A percentile compares a stretch with the other conserved stretches of the same genome.
These are phyloP conservation scores for Seriola dumerili DNA, from an alignment of 2,113 vertebrate species.

Conservation along the genomic window DNA sequence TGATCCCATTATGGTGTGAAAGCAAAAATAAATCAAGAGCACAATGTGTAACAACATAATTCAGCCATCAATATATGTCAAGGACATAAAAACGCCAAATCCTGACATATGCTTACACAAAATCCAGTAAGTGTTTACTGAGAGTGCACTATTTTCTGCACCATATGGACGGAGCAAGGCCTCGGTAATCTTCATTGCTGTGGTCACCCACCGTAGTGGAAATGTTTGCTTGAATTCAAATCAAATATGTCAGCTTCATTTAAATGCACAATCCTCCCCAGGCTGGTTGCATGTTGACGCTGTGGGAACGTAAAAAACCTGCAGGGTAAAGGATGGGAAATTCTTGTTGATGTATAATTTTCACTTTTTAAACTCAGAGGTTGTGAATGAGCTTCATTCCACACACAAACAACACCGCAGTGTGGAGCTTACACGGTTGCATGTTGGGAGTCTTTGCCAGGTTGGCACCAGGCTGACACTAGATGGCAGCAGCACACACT, in stretches of 20 bases:
- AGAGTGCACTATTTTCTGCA: slow-evolving; percentile 6
- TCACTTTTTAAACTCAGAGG: slow-evolving; percentile 4
- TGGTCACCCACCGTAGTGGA: slow-evolving; percentile 51
- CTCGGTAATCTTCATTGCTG: slow-evolving; percentile 52
- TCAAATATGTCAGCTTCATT: slow-evolving; percentile 49
- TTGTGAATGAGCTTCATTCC: background rate
- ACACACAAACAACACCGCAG: background rate
- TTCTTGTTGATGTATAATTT: slow-evolving; percentile 6
- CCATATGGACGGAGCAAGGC: slow-evolving; percentile 42
- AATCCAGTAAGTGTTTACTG: slow-evolving; percentile 51
- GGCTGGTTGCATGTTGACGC: slow-evolving; percentile 4
- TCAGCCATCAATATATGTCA: slow-evolving; percentile 42
- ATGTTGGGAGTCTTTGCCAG: slow-evolving; percentile 29
- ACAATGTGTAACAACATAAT: slow-evolving; percentile 45
- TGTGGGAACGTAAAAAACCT: background rate
- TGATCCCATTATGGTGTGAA: slow-evolving; percentile 41
- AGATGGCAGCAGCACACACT: slow-evolving; percentile 81
- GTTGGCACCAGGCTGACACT: slow-evolving; percentile 54
- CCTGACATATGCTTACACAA: slow-evolving; percentile 55
- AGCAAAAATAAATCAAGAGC: slow-evolving; percentile 54
- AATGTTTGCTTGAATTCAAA: slow-evolving; percentile 51
- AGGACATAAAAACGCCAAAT: slow-evolving; percentile 52
- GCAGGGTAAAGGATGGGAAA: background rate
- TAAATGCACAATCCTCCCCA: slow-evolving; percentile 6
- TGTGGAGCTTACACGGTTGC: background rate